These are phyloP conservation scores for Lasioglossum vierecki DNA, from an alignment of 2,888 invertebrate species.

Conservation along the genomic window DNA sequence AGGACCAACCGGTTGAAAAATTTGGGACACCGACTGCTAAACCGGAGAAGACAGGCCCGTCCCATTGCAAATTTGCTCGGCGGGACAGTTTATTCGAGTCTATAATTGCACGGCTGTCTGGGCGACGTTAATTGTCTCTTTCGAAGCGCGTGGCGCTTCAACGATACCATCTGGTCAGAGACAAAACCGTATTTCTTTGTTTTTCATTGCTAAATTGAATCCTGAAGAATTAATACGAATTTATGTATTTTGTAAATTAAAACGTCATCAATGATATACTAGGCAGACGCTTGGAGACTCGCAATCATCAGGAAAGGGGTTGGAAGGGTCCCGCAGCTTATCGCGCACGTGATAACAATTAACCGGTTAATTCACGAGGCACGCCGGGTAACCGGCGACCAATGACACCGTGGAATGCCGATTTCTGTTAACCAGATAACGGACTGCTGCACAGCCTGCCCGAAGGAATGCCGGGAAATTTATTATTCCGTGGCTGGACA, in stretches of 20 bases:
- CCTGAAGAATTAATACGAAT: neutral
- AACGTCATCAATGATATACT: neutral
- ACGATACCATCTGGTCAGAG: neutral
- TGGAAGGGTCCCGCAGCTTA: neutral
- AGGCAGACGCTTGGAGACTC: neutral
- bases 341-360: constrained; percentile 54
- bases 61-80: constrained; percentile 1
- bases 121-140: constrained; percentile 55
- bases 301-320: neutral
- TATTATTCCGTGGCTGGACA: neutral
- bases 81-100: constrained; percentile 7
- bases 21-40: neutral
- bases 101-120: constrained; percentile 12
- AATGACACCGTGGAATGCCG: constrained; percentile 3
- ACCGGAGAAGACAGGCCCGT: neutral
- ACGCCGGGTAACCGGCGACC: constrained; percentile 18
- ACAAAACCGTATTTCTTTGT: neutral
- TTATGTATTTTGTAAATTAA: neutral
- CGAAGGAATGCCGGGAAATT: neutral
- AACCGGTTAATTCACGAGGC: constrained; percentile 46
- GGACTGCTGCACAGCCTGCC: neutral
- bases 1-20: neutral
- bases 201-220: neutral
- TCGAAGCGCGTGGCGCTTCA: neutral
- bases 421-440: constrained; percentile 15